Base-by-base conservation (phyloP, 2,113 vertebrate species). In the Engystomops pustulosus region DNA sequence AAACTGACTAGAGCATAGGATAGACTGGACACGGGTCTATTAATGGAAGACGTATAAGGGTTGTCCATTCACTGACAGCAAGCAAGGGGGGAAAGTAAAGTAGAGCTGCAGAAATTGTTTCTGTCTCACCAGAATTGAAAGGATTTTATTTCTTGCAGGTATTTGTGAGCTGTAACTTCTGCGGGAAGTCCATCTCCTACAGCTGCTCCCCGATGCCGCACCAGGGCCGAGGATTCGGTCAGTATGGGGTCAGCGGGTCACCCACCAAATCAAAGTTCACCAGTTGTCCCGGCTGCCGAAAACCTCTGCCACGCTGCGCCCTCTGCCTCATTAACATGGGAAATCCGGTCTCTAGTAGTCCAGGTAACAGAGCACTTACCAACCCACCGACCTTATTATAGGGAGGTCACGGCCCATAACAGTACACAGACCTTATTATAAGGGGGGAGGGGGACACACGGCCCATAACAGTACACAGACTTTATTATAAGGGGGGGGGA, bases 271-370 rank as follows among this genome's bases (percentile, higher is more conserved):
- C 98, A 0, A 99, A 99, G 89, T 98, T 99, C 82, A 99, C 98
- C 0, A 99, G 98, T 83, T 99, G 98, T 88, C 98, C 98, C 1
- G 97, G 98, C 27, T 99, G 98, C 90, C 95, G 98, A 51, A 99
- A 99, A 80, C 98, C 98, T 0, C 96, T 99, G 70, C 98, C 98
- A 25, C 97, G 98, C 74, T 99, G 98, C 80, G 96, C 98, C 1
- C 97, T 99, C 65, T 99, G 98, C 88, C 95, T 99, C 86, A 99
- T 99, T 92, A 99, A 99, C 87, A 99, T 99, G 98, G 98, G 98
- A 88, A 99, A 97, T 3, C 97, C 98, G 1, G 96, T 98, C 74
- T 98, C 98, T 83, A 98, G 95, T 86, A 98, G 96, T 87, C 95
- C 96, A 92, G 97, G 97, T 98, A 93, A 67, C 18, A n/a, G n/a